These are phyloP conservation scores for Himalopsyche tibetana DNA, from an alignment of 2,888 invertebrate species.

Conservation along the genomic window DNA sequence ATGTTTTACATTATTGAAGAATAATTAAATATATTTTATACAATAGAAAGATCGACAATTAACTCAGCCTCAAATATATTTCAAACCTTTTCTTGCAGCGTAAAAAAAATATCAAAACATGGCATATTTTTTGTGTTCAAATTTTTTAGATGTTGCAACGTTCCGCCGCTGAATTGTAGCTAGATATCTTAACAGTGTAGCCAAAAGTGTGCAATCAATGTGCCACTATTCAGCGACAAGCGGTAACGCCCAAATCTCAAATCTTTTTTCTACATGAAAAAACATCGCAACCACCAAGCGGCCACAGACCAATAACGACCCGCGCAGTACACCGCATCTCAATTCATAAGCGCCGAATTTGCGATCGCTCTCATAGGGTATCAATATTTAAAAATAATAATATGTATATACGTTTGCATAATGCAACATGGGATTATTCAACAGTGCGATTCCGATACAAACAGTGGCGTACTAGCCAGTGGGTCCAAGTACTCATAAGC, in stretches of 20 bases:
- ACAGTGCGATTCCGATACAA: background rate
- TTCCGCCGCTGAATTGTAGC: constrained; percentile 16
- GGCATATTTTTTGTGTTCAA: background rate
- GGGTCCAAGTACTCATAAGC: background rate
- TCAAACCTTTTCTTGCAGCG: too few relatives aligned
- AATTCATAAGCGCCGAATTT: constrained; percentile 20
- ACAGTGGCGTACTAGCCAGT: background rate
- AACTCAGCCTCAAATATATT: too few relatives aligned
- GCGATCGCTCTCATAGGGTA: background rate
- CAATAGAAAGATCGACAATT: too few relatives aligned
- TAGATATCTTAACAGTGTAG: constrained; percentile 48
- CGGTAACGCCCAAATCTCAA: constrained; percentile 62
- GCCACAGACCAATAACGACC: constrained; percentile 1
- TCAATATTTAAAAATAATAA: background rate
- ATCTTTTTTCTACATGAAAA: constrained; percentile 29
- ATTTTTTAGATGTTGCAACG: background rate
- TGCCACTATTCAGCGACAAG: constrained; percentile 64
- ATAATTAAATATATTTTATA: too few relatives aligned
- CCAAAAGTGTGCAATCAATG: constrained; percentile 63
- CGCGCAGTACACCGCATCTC: background rate
- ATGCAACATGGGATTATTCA: constrained; percentile 5
- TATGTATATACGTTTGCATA: background rate
- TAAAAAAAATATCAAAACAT: background rate
- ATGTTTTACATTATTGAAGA: too few relatives aligned
- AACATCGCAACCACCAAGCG: background rate